Conservation (phyloP, 2,888 invertebrate species). For the Brachypterus glaber region DNA sequence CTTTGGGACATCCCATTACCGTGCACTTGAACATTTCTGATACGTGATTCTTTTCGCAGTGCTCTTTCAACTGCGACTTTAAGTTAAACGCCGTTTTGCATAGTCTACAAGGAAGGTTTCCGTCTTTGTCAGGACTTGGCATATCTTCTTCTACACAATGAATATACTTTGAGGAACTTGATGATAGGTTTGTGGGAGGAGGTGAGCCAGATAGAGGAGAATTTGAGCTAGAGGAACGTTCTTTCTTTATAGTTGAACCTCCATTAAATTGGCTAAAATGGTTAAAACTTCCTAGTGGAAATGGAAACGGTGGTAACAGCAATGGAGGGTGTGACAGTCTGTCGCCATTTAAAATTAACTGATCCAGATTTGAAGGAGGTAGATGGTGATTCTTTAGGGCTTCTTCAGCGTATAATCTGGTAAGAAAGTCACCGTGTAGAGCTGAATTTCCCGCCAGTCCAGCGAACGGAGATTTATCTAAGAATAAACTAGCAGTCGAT, state of each 20-base stretch:
- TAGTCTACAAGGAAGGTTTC: slow-evolving; percentile 59
- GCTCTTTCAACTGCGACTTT: slow-evolving; percentile 55
- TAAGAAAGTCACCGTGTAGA: slow-evolving; percentile 70
- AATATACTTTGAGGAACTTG: slow-evolving; percentile 37
- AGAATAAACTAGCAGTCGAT: slow-evolving; percentile 38
- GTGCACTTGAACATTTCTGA: slow-evolving; percentile 66
- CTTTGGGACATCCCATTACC: slow-evolving; percentile 65
- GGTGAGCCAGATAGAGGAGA: slow-evolving; percentile 45
- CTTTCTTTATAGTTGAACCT: slow-evolving; percentile 31
- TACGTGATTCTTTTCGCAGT: slow-evolving; percentile 60
- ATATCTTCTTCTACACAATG: slow-evolving; percentile 60
- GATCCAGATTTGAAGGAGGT: slow-evolving; percentile 40
- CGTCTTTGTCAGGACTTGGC: slow-evolving; percentile 55
- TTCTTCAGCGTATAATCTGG: slow-evolving; percentile 68
- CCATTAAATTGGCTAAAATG: slow-evolving; percentile 42
- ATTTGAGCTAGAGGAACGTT: slow-evolving; percentile 45
- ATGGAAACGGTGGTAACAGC: slow-evolving; percentile 49
- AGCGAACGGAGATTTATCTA: slow-evolving; percentile 45
- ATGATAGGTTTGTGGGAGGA: slow-evolving; percentile 40
- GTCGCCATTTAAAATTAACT: slow-evolving; percentile 43
- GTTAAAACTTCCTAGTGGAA: slow-evolving; percentile 42
- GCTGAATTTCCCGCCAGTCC: slow-evolving; percentile 51
- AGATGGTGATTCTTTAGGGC: slow-evolving; percentile 46
- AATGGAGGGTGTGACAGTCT: slow-evolving; percentile 48
- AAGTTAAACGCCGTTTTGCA: slow-evolving; percentile 58